Evolutionary conservation across 2,797 vertebrate genomes (phyloP).

Genomic region (Leucoraja ocellata): DNA sequence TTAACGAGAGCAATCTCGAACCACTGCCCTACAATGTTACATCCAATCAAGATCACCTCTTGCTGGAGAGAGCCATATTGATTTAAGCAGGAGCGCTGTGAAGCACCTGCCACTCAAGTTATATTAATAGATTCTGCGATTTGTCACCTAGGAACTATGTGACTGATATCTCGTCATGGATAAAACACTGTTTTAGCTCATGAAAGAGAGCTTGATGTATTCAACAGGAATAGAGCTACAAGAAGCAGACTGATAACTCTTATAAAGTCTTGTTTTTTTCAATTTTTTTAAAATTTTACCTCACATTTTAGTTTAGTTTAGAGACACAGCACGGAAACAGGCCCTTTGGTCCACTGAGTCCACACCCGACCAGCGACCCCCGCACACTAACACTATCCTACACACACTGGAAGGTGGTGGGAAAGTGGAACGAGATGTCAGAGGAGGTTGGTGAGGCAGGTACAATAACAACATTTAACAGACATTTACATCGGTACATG

Average conservation of each 20-base stretch:
- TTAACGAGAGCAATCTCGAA: constrained; percentile 19
- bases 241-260: neutral
- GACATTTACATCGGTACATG: no score
- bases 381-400: no score
- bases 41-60: constrained; percentile 9
- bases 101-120: constrained; percentile 25
- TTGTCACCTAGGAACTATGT: neutral
- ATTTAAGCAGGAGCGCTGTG: neutral
- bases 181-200: neutral
- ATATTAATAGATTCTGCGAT: constrained; percentile 4
- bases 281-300: neutral
- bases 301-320: no score
- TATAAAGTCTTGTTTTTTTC: neutral
- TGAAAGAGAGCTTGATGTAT: neutral
- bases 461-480: no score
- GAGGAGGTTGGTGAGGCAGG: no score
- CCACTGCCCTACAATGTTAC: neutral
- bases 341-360: no score
- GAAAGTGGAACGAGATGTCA: no score
- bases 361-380: no score
- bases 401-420: no score
- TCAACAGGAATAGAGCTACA: neutral
- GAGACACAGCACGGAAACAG: no score
- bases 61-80: neutral
- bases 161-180: constrained; percentile 7